These are phyloP conservation scores for Pandemis cinnamomeana DNA, from an alignment of 2,888 invertebrate genomes.

Conservation along the genomic window DNA sequence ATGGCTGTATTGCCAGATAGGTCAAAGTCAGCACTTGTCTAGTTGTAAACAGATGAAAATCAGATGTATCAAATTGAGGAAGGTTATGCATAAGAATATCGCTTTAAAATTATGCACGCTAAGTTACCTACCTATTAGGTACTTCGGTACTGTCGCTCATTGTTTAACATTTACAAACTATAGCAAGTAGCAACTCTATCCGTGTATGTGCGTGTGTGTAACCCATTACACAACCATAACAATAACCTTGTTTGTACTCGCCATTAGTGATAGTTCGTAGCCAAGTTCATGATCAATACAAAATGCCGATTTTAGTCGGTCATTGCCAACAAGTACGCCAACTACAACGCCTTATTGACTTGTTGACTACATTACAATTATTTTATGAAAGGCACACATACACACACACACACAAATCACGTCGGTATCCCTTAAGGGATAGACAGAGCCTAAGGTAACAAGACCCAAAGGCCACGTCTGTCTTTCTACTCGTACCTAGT, in stretches of 20 bases:
- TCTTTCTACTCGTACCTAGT: too few relatives aligned
- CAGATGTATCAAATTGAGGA: too few relatives aligned
- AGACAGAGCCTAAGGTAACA: too few relatives aligned
- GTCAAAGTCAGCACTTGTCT: too few relatives aligned
- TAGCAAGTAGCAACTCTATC: neutral
- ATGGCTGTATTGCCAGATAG: too few relatives aligned
- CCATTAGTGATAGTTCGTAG: constrained; percentile 28
- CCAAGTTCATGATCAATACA: constrained; percentile 41
- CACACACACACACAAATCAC: too few relatives aligned
- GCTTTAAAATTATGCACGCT: neutral
- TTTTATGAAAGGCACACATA: neutral
- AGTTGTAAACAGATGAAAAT: too few relatives aligned
- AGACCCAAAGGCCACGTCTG: too few relatives aligned
- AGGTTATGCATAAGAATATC: too few relatives aligned
- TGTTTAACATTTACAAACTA: neutral
- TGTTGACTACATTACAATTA: neutral
- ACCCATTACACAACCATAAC: neutral
- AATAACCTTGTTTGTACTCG: constrained; percentile 13
- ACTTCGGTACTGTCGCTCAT: neutral
- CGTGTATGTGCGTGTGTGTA: neutral
- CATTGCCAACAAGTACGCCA: constrained; percentile 34
- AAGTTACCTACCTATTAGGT: neutral
- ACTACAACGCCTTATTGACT: constrained; percentile 7
- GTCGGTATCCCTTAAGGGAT: too few relatives aligned
- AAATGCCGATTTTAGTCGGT: constrained; percentile 34